Base-by-base conservation (phyloP, 2,797 vertebrate species). In the Cynopterus sphinx region DNA sequence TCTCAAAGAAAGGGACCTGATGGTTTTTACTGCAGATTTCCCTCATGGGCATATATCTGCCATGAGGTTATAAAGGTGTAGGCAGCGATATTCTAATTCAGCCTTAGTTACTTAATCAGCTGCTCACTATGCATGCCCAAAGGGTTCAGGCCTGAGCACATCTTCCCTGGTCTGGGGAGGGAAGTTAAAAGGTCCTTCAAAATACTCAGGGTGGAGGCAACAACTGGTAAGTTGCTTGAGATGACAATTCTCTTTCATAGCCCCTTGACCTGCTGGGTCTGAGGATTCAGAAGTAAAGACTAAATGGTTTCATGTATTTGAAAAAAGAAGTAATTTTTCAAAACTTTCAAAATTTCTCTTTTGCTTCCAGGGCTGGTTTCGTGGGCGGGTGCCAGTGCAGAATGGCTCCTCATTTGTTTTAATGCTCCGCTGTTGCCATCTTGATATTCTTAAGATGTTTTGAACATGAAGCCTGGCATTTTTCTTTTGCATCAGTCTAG, bases 381-480 rank as follows among this genome's bases (percentile, higher is more conserved):
- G 11, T 3, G 68, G 43, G 39, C 22, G 11, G 36, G 39, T 11
- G 6, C 26, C 2, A 1, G 39, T 46, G 63, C 73, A 11, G 43
- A 57, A 63, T 41, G 26, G 1, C 41, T 49, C 19, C 17, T 78
- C 3, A 8, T 28, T 57, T 87, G 65, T 41, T 49, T 68, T 59
- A 83, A 78, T 15, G 43, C 11, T 70, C 36, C 8, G 0, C 28
- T n/a, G 4, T 67, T 0, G 0, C 57, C 41, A 51, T 84, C 41
- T 87, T 85, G 71, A 93, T 82, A 81, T 51, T 89, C 53, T 81
- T 75, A 70, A 51, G 86, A 36, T 61, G 28, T 86, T 87, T 87
- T 84, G 39, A 89, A n/a, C 33, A 21, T 0, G 36, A 3, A 4
- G 9, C 2, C 8, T 41, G 26, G n/a, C 6, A 49, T 87, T 90